Percentiles rank a stretch among this genome's conserved stretches.
Evolutionary conservation across 2,797 vertebrate genomes (phyloP).

Genomic region (Lepidocolaptes lacrymiger): DNA sequence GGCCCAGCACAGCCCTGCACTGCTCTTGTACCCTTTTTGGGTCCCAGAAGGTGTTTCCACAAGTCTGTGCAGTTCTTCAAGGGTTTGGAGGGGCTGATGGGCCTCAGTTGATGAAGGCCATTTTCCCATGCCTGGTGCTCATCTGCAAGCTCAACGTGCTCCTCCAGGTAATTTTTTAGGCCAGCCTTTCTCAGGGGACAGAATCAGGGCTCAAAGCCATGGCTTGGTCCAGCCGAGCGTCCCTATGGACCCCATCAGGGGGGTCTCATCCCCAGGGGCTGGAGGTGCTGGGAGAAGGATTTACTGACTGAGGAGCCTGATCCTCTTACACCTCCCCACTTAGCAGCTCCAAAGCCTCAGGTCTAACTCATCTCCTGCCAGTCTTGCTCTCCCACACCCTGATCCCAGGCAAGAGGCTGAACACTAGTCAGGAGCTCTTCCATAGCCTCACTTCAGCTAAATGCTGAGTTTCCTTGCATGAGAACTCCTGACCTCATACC

Average conservation of each 20-base stretch:
- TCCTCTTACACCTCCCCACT: neutral
- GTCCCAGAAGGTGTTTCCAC: neutral
- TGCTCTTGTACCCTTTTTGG: neutral
- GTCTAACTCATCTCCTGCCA: neutral
- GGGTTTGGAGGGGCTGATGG: neutral
- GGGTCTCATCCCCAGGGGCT: neutral
- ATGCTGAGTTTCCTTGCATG: neutral
- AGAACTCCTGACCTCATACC: conserved; percentile 7
- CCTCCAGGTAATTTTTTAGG: neutral
- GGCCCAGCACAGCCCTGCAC: neutral
- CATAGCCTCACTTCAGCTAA: neutral
- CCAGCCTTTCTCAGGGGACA: neutral
- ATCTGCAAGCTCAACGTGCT: accelerated
- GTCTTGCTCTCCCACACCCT: neutral
- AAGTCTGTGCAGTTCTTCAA: neutral
- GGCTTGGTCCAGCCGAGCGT: neutral
- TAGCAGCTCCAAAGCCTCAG: neutral
- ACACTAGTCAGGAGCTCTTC: neutral
- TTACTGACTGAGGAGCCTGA: neutral
- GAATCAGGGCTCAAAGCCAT: neutral
- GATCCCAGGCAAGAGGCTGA: neutral
- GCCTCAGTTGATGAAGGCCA: too few relatives aligned
- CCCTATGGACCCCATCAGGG: neutral
- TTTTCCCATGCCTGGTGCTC: neutral
- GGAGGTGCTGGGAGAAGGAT: neutral